Evolutionary conservation across 2,113 vertebrate genomes (phyloP), one percentile per base, ranked within the genome.

Genomic region (Gopherus evgoodei): DNA sequence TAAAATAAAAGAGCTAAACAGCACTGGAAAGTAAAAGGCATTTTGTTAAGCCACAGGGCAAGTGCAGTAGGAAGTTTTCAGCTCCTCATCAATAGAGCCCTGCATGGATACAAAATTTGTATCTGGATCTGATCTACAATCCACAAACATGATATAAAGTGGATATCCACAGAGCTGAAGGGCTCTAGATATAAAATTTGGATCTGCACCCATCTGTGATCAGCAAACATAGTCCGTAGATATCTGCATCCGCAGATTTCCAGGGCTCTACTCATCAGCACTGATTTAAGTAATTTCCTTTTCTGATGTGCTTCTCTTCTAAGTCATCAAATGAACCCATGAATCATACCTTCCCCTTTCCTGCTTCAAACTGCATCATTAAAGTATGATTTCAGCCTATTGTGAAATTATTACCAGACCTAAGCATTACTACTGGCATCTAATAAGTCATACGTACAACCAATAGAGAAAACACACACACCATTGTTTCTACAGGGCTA

Each of bases 361-460:
- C 90, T 38, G 85, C 24, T 91, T 94, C 75, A 75, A 81, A 79
- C 0, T 13, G 49, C 52, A 54, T 57, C 79, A 27, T 5, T 78
- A 10, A 92, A 65, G 56, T 83, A 88, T 1, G 25, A 47, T 80
- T 93, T 81, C 93, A 92, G 84, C 69, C 89, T 80, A 52, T 9
- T 83, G 42, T 90, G 29, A 87, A 95, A 82, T 49, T 47, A 84
- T 24, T 44, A 44, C 56, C 81, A 81, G 86, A 87, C 53, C 83
- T 56, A 87, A 72, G 88, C 65, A 72, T 72, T 76, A 83, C 62
- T 81, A 42, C 6, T 42, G 90, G 87, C 62, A 84, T 80, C 84
- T 80, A 96, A n/a, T 80, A 47, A 95, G 75, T 90, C 92, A 88
- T 84, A 86, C 13, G 31, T 87, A 92, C 35, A 69, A 94, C 31